Percentiles rank a stretch among this genome's conserved stretches.
Conservation (phyloP, 2,113 vertebrate genomes). For the Laterallus jamaicensis region DNA sequence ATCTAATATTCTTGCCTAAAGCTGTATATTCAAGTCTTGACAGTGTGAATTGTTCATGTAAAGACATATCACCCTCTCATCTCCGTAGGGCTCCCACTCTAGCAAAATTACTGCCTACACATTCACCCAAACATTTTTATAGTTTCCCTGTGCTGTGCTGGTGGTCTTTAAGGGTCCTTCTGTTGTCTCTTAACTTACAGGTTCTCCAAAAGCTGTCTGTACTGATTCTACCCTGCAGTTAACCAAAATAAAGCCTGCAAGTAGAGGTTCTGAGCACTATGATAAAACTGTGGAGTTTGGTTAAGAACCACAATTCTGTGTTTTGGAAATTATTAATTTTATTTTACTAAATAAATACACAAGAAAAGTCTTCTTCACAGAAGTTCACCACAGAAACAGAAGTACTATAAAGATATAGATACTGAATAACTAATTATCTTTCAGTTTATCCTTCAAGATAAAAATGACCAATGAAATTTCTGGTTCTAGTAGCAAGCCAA, state of each 20-base stretch:
- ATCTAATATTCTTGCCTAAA: neutral
- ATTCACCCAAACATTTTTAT: rapidly evolving
- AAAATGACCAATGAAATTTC: neutral
- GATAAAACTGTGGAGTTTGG: neutral
- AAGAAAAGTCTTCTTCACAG: neutral
- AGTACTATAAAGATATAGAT: neutral
- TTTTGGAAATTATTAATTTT: neutral
- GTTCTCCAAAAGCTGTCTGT: neutral
- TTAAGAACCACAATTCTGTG: neutral
- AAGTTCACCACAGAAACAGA: neutral
- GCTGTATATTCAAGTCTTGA: neutral
- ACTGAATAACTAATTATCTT: neutral
- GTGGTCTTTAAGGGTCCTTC: neutral
- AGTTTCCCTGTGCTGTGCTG: neutral
- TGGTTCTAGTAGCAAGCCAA: neutral
- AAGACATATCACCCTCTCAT: neutral
- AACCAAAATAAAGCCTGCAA: neutral
- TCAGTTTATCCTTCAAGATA: neutral
- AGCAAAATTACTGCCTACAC: neutral
- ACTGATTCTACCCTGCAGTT: neutral
- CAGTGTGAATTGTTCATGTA: neutral
- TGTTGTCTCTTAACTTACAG: neutral
- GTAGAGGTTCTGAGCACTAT: neutral
- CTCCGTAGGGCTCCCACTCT: neutral
- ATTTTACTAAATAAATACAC: neutral